These are phyloP conservation scores for Pelmatolapia mariae DNA, from an alignment of 2,113 vertebrate species.

Conservation along the genomic window DNA sequence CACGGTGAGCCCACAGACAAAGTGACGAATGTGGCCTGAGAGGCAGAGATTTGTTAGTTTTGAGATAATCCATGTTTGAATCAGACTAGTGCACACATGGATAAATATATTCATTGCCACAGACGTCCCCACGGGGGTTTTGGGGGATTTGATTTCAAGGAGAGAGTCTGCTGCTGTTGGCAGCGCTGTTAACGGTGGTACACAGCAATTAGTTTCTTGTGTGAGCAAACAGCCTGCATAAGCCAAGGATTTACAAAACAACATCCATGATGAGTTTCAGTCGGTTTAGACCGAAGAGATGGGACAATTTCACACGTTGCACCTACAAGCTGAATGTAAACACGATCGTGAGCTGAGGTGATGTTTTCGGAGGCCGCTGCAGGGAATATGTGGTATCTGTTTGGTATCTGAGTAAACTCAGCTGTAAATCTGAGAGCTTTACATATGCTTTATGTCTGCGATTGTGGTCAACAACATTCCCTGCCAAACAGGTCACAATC, in stretches of 20 bases:
- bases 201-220: background rate
- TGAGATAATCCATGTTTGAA: background rate
- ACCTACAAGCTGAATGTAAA: background rate
- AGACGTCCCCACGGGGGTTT: background rate
- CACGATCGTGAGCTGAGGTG: background rate
- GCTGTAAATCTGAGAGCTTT: background rate
- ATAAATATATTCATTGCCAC: background rate
- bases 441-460: background rate
- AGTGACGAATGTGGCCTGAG: background rate
- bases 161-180: background rate
- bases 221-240: background rate
- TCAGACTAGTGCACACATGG: background rate
- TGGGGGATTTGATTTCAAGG: constrained; percentile 10
- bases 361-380: background rate
- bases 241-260: background rate
- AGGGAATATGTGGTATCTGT: background rate
- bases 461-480: background rate
- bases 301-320: background rate
- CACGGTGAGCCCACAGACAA: background rate
- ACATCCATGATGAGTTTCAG: background rate
- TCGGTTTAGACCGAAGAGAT: background rate
- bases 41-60: background rate
- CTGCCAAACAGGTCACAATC: background rate
- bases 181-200: background rate
- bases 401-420: background rate